phyloP scores from a whole-genome alignment of 1,140 invertebrate genomes.

The Drosophila baimaii region DNA sequence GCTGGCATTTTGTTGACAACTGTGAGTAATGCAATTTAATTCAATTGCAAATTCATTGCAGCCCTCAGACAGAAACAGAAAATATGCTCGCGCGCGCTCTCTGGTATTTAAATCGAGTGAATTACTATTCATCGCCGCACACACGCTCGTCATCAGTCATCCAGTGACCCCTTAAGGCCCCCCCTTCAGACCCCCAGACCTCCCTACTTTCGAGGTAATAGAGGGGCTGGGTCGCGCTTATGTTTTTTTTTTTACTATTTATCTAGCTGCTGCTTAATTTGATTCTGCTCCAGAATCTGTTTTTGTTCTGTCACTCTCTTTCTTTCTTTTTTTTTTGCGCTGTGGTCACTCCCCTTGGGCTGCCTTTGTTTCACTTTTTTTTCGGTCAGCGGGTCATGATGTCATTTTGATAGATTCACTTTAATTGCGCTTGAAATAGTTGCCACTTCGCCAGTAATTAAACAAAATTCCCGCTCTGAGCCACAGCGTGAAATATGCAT shows the following conservation, averaged over 20 bases:
- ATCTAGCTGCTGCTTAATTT: conserved; percentile 63
- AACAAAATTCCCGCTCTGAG: conserved; percentile 27
- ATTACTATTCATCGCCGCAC: conserved; percentile 70
- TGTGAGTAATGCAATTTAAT: conserved; percentile 82
- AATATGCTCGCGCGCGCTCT: conserved; percentile 48
- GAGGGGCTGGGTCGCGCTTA: conserved; percentile 25
- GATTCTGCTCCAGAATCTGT: conserved; percentile 31
- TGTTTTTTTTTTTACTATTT: conserved; percentile 57
- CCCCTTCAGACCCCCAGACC: not conserved
- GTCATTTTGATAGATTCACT: conserved; percentile 76
- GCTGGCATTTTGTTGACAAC: conserved; percentile 79
- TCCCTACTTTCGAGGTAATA: conserved; percentile 9
- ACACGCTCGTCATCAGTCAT: conserved; percentile 48
- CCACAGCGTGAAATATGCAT: conserved; percentile 27
- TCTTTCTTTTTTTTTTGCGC: conserved; percentile 1
- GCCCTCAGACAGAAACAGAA: conserved; percentile 20
- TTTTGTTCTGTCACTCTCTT: conserved; percentile 16
- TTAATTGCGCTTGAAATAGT: conserved; percentile 62
- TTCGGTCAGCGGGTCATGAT: conserved; percentile 80
- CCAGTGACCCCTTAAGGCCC: not conserved
- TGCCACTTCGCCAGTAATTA: conserved; percentile 29
- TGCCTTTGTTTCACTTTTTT: conserved; percentile 49
- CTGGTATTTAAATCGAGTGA: conserved; percentile 67
- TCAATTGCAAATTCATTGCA: conserved; percentile 79
- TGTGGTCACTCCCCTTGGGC: conserved; percentile 22